Evolutionary conservation across 2,113 vertebrate species (phyloP).

Genomic region (Cercocebus atys): DNA sequence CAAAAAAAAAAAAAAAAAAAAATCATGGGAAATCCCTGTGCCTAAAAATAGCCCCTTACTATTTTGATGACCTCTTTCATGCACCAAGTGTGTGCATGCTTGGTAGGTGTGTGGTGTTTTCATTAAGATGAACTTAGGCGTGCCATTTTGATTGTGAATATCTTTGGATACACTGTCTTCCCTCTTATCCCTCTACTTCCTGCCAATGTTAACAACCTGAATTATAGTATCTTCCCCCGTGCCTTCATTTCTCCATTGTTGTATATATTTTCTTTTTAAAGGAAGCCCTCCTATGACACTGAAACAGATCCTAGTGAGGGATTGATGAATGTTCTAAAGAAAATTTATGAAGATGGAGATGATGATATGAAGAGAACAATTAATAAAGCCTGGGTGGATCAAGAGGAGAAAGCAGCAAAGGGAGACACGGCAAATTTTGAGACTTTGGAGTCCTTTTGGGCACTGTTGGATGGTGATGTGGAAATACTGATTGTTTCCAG

Average conservation of each 20-base stretch:
- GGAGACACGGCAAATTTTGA: constrained; percentile 92
- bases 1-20: background rate
- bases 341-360: constrained; percentile 97
- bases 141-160: background rate
- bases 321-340: constrained; percentile 96
- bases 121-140: background rate
- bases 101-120: background rate
- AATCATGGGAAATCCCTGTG: background rate
- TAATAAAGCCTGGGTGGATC: constrained; percentile 98
- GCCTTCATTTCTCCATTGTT: background rate
- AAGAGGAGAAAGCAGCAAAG: constrained; percentile 94
- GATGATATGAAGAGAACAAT: constrained; percentile 99
- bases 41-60: background rate
- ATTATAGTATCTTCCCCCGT: background rate
- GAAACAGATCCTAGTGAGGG: constrained; percentile 94
- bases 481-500: constrained; percentile 78
- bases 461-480: constrained; percentile 60
- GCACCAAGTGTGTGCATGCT: background rate
- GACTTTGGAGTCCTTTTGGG: constrained; percentile 47
- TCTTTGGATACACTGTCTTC: background rate
- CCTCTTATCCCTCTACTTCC: background rate
- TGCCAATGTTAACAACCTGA: background rate
- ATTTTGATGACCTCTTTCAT: background rate
- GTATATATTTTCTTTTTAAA: constrained; percentile 69
- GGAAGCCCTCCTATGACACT: constrained; percentile 90